Base-by-base conservation (phyloP, 2,113 vertebrate species). In the Gambusia holbrooki region DNA sequence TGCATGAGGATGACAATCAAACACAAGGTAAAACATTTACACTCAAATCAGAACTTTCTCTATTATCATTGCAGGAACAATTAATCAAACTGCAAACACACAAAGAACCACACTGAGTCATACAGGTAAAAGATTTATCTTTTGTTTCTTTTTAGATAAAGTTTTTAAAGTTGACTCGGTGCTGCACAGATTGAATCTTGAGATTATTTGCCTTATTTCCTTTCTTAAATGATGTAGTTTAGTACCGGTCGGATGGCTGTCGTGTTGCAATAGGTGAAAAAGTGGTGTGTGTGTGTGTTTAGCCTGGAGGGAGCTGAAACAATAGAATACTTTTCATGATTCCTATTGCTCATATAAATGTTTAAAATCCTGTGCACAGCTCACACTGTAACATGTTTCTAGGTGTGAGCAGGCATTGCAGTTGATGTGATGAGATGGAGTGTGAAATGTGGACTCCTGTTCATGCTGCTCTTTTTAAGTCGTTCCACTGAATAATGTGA, bases 11-110 rank as follows among this genome's bases (percentile, higher is more conserved):
- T 84, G 76, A 69, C 71, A 51, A 78, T 66, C 72, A 83, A 74
- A 87, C 66, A 74, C 60, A 84, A 94, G 94, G 94, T 95, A 92
- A 91, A 76, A 77, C 17, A 40, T 22, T 14, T 74, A n/a, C 65
- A 1, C 76, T 61, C 28, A 69, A 40, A 64, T 54, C 6, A 25
- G 0, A 27, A 22, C 82, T 42, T 71, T 45, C 3, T 40, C 35
- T 4, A 32, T 27, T 10, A 29, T 29, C 32, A 28, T 30, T 5
- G 1, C 0, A 0, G 37, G n/a, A 10, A 66, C 8, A 42, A 14
- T 40, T 69, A 35, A 58, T 19, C 48, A 67, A 40, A 72, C 68
- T 64, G 27, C 28, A 61, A 35, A 35, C 32, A 28, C 17, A 35
- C 42, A 27, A 48, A 48, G 17, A 48, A 48, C 14, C 45, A 15